These are phyloP conservation scores for Nettapus auritus DNA, from an alignment of 2,113 vertebrate species.

Conservation along the genomic window DNA sequence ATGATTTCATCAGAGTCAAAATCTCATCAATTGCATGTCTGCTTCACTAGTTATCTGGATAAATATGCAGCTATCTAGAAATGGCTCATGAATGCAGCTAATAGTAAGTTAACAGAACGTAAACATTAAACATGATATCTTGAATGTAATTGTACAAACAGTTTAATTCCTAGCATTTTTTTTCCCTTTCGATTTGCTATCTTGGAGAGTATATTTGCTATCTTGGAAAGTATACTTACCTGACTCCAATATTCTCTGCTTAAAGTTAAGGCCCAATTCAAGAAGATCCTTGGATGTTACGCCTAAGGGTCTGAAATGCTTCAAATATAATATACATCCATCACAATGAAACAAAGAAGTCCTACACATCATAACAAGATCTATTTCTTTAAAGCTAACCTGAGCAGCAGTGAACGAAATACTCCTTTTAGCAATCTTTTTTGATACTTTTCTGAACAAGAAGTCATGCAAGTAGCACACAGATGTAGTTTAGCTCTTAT, in stretches of 20 bases:
- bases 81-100: neutral
- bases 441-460: neutral
- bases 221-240: neutral
- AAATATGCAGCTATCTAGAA: neutral
- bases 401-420: neutral
- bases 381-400: neutral
- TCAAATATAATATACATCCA: neutral
- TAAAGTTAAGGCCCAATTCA: neutral
- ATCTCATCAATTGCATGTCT: neutral
- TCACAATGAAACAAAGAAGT: neutral
- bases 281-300: neutral
- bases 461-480: neutral
- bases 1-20: neutral
- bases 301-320: neutral
- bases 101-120: neutral
- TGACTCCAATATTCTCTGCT: neutral
- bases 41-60: conserved; percentile 1
- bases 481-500: neutral
- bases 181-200: neutral
- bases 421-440: neutral
- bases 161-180: neutral
- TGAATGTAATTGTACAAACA: neutral
- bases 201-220: neutral
- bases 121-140: neutral
- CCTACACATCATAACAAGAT: neutral